phyloP scores from a whole-genome alignment of 2,888 invertebrate species.

The Acleris literana region DNA sequence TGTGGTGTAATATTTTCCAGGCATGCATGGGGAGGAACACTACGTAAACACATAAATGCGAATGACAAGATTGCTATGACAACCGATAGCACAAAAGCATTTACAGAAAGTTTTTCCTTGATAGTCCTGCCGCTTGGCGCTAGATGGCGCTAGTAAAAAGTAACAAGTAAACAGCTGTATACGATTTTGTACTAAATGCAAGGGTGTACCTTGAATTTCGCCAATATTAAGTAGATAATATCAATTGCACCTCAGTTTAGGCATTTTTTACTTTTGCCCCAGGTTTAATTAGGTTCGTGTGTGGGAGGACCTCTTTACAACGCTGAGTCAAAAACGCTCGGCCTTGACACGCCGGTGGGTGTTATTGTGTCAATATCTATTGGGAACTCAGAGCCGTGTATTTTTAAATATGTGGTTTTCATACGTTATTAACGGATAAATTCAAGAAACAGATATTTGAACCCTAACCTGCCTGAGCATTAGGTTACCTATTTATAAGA shows the following conservation, averaged over 20 bases:
- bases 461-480: no score
- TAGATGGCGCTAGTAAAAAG: slow-evolving; percentile 24
- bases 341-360: slow-evolving; percentile 33
- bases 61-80: no score
- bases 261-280: not conserved
- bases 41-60: no score
- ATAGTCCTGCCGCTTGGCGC: slow-evolving; percentile 27
- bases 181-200: not conserved
- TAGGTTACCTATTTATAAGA: no score
- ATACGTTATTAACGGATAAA: no score
- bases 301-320: slow-evolving; percentile 25
- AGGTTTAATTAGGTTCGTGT: not conserved
- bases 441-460: no score
- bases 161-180: not conserved
- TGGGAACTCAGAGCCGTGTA: slow-evolving; percentile 21
- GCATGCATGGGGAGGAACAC: no score
- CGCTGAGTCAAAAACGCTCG: slow-evolving; percentile 26
- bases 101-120: not conserved
- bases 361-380: slow-evolving; percentile 30
- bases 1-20: no score
- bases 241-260: no score
- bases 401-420: slow-evolving; percentile 17
- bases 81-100: no score
- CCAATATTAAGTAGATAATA: no score
- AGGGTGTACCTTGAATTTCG: no score